Percentiles rank a stretch among this genome's conserved stretches.
These are phyloP conservation scores for Podarcis cretensis DNA, from an alignment of 2,113 vertebrate genomes.

Conservation along the genomic window DNA sequence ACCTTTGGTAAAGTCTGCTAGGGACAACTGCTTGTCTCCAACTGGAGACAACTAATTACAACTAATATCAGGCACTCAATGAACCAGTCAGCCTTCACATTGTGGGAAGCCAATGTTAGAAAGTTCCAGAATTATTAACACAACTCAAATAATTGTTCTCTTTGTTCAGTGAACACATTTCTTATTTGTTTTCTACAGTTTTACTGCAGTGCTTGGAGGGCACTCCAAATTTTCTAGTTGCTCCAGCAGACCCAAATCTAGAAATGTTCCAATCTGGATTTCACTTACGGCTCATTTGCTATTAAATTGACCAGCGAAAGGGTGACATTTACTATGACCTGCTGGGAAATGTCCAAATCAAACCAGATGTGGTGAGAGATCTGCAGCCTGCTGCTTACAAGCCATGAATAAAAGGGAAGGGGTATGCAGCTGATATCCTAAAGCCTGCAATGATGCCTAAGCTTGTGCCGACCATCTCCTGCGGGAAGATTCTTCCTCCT, in stretches of 20 bases:
- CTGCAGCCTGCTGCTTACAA: no score
- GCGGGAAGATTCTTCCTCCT: background rate
- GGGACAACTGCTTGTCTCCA: no score
- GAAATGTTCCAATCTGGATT: background rate
- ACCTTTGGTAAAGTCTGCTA: no score
- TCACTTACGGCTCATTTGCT: background rate
- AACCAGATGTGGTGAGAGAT: background rate
- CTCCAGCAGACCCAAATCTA: background rate
- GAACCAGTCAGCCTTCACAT: background rate
- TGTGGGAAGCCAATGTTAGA: background rate
- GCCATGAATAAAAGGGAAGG: background rate
- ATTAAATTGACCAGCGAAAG: background rate
- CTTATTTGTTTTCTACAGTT: background rate
- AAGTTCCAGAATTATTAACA: background rate
- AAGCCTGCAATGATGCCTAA: background rate
- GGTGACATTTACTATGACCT: background rate
- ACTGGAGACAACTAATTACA: no score
- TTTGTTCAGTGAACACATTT: background rate
- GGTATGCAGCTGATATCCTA: background rate
- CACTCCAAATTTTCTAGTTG: background rate
- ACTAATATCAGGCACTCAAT: background rate
- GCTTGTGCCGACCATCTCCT: background rate
- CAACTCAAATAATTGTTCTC: background rate
- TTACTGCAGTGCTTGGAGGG: background rate
- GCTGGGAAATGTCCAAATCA: no score